phyloP scores from a whole-genome alignment of 2,113 vertebrate species.

The Calonectris borealis region DNA sequence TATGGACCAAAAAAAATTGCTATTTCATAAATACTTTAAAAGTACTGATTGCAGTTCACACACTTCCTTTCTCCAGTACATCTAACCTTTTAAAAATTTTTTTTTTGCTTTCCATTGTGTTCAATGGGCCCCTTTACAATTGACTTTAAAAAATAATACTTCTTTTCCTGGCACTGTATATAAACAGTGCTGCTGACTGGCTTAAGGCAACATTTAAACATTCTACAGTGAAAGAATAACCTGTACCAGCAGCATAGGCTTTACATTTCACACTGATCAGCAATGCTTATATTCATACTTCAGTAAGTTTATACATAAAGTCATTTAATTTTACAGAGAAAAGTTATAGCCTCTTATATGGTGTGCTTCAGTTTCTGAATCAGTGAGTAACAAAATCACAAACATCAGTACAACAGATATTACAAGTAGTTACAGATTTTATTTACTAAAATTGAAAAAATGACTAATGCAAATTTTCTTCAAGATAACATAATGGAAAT shows the following conservation, averaged over 20 bases:
- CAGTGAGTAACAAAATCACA: not conserved
- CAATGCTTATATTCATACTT: not conserved
- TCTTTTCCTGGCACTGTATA: not conserved
- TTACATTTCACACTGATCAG: slow-evolving; percentile 12
- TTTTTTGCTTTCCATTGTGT: not conserved
- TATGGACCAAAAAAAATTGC: not conserved
- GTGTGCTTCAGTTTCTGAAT: slow-evolving; percentile 35
- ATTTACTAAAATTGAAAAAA: not conserved
- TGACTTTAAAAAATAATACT: not conserved
- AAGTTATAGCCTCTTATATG: slow-evolving; percentile 1
- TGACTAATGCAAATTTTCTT: not conserved
- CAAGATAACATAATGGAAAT: not conserved
- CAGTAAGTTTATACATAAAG: slow-evolving; percentile 47
- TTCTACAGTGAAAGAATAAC: not conserved
- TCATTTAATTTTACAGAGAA: slow-evolving; percentile 37
- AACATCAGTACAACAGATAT: not conserved
- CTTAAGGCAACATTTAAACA: not conserved
- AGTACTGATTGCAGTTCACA: not conserved
- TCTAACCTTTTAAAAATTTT: not conserved
- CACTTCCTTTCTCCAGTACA: not conserved
- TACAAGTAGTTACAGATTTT: not conserved
- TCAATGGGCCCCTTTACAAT: not conserved
- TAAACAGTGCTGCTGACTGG: not conserved
- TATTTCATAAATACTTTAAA: not conserved
- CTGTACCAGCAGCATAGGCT: not conserved